Conservation (phyloP, 1,140 invertebrate genomes). For the Polypedilum vanderplanki region DNA sequence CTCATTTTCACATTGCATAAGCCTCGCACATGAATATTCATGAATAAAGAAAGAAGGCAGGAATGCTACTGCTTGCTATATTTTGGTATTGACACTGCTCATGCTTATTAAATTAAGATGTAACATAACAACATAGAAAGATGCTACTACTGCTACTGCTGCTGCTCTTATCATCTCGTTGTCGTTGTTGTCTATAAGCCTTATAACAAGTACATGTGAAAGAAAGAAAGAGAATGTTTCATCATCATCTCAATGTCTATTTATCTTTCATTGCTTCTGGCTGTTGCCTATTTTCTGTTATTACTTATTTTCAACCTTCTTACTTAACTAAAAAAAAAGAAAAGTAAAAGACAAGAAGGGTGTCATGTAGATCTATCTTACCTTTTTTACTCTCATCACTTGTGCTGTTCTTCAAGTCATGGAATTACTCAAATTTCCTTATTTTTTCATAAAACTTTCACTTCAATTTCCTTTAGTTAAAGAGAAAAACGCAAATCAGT, state of each 20-base stretch:
- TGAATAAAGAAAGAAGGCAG: not conserved
- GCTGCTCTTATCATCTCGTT: not conserved
- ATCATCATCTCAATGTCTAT: slow-evolving; percentile 18
- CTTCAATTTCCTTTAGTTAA: no score
- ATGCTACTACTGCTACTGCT: no score
- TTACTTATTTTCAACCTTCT: not conserved
- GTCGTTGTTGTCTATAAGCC: no score
- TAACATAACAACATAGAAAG: not conserved
- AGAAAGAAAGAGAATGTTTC: not conserved
- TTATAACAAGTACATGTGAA: not conserved
- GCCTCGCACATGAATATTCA: slow-evolving; percentile 5
- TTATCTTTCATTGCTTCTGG: not conserved
- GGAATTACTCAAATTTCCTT: no score
- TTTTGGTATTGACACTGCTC: not conserved
- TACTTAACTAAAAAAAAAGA: not conserved
- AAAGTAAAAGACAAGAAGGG: no score
- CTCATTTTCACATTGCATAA: slow-evolving; percentile 4
- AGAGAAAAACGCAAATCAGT: no score
- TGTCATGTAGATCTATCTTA: no score
- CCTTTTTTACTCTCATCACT: no score
- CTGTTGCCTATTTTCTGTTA: not conserved
- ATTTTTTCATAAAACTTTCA: no score
- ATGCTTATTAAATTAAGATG: slow-evolving; percentile 1
- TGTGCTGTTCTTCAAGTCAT: no score
- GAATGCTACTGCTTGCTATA: not conserved